Conservation (phyloP, 2,888 invertebrate species). For the Ophion ellenae region DNA sequence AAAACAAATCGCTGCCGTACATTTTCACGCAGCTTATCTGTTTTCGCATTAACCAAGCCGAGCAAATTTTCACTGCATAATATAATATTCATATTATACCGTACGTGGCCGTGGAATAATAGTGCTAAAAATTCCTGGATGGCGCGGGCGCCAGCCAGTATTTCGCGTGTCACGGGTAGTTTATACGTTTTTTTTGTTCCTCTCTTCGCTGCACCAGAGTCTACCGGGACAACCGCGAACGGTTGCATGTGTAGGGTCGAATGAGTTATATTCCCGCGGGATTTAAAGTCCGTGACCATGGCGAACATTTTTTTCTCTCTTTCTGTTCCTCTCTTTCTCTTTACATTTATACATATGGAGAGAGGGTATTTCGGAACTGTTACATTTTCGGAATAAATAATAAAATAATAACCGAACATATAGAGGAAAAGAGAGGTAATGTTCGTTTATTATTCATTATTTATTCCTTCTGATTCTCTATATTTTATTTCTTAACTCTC, state of each 20-base stretch:
- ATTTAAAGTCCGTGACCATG: slow-evolving; percentile 63
- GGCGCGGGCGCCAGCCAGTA: slow-evolving; percentile 37
- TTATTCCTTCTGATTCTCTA: too few relatives aligned
- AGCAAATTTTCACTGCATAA: slow-evolving; percentile 18
- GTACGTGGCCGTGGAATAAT: slow-evolving; percentile 27
- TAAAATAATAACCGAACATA: too few relatives aligned
- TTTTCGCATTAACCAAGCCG: slow-evolving; percentile 21
- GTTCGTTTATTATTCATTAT: too few relatives aligned
- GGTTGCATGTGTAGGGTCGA: slow-evolving; percentile 59
- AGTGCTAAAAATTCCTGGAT: slow-evolving; percentile 40
- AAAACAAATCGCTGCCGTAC: slow-evolving; percentile 8
- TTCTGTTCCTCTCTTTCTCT: neutral
- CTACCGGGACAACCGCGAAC: slow-evolving; percentile 58
- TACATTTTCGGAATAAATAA: too few relatives aligned
- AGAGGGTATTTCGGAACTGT: too few relatives aligned
- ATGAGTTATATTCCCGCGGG: slow-evolving; percentile 67
- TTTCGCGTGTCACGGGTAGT: slow-evolving; percentile 50
- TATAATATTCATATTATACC: slow-evolving; percentile 13
- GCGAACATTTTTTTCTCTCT: slow-evolving; percentile 19
- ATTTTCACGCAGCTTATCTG: slow-evolving; percentile 8
- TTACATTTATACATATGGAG: neutral
- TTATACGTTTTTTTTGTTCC: slow-evolving; percentile 40
- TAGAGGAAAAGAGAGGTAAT: too few relatives aligned
- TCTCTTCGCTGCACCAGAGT: slow-evolving; percentile 43
- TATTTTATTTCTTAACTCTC: too few relatives aligned